Evolutionary conservation across 2,888 invertebrate genomes (phyloP), one percentile per base, ranked within the genome.

Genomic region (Cylloceria caligata): DNA sequence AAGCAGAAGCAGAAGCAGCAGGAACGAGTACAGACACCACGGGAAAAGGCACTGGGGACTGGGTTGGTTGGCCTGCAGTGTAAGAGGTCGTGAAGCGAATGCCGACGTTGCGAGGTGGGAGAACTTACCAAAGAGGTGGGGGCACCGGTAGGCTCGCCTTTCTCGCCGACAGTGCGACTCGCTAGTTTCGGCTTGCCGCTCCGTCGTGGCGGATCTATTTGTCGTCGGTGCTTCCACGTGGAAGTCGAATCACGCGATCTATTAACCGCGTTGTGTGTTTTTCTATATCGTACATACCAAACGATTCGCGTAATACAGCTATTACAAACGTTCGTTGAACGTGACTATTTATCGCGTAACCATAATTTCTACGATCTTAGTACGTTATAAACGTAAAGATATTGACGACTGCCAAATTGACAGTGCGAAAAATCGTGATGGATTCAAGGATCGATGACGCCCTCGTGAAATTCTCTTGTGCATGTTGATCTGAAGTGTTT

Each of bases 131-230:
- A 64, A 72, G 84, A 30, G 84, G 83, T 83, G 83, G 83, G 84
- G 83, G 52, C 69, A 72, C 81, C 84, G 83, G 84, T 88, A 88
- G 90, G 89, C 88, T 90, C 87, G 87, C 79, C 86, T 87, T 79
- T 83, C 85, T 83, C 84, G 83, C 67, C 83, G 74, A 86, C 86
- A 85, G 90, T 88, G 85, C 87, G 87, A 60, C 89, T 88, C 90
- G 88, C 87, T 86, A 91, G 91, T 91, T 87, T 89, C 90, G 91
- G 89, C 87, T 89, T 89, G 89, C 88, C 91, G 90, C 87, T 91
- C 88, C 85, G 83, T 85, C 87, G 88, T 84, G 87, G 85, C 87
- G 90, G 88, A 84, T 87, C 85, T 77, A 65, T 67, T 78, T 84
- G 64, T 84, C 81, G 83, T 79, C 74, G 82, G 82, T 78, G 49